Conservation (phyloP, 2,888 invertebrate species). For the Leucozona laternaria region DNA sequence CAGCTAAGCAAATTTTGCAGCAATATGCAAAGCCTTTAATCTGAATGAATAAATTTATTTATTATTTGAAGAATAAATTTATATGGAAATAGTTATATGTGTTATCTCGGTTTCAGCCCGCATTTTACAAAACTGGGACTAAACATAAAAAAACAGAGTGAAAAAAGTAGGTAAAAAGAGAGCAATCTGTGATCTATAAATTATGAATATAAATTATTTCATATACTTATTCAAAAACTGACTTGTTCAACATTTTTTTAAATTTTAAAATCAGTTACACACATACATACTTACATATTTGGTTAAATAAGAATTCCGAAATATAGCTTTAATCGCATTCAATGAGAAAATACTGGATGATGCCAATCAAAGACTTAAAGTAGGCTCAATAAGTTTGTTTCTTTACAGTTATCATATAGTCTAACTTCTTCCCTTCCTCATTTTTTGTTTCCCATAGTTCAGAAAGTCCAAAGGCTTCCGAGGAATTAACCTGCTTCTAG, state of each 20-base stretch:
- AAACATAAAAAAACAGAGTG: no score
- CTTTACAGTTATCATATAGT: background rate
- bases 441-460: constrained; percentile 11
- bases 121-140: no score
- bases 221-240: no score
- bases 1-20: no score
- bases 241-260: background rate
- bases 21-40: no score
- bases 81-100: no score
- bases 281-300: background rate
- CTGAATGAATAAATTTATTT: no score
- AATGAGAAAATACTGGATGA: constrained; percentile 12
- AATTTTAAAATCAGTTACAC: background rate
- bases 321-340: constrained; percentile 47
- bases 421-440: background rate
- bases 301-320: background rate
- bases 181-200: background rate
- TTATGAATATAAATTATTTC: background rate
- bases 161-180: no score
- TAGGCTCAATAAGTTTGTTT: background rate
- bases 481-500: constrained; percentile 79
- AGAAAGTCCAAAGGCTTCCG: constrained; percentile 78
- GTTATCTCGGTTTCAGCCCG: no score
- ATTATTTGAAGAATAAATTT: no score
- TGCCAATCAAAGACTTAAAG: background rate